Evolutionary conservation across 1,140 invertebrate genomes (phyloP), one percentile per base, ranked within the genome.

Genomic region (Charaxes varanes): DNA sequence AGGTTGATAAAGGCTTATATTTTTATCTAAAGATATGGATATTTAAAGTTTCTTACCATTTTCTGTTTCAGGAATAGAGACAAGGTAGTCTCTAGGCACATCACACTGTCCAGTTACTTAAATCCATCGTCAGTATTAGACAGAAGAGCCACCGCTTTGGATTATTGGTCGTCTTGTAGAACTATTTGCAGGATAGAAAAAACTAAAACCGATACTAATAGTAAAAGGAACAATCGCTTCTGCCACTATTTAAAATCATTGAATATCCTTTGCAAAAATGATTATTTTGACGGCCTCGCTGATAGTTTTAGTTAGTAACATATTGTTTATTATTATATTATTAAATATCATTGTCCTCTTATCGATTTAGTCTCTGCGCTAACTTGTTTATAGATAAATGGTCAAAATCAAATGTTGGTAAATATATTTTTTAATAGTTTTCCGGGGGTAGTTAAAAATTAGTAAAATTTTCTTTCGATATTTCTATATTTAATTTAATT

Each of bases 181-280:
- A 63, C 67, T 21, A 87, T 90, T 22, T 87, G 87, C 37, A 82
- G 87, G 30, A 67, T 83, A 17, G 89, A 90, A 53, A 84, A 80
- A 44, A 50, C 56, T 6, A 85, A 88, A 49, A 80, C 84, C 3
- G 68, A 77, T 22, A 68, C 43, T 12, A 85, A 73, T 54, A 57
- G 44, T 11, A 88, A 73, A 63, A 80, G 85, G 63, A 87, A 85
- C 53, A 89, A 81, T 70, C 72, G 88, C 24, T 90, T 89, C 63
- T 88, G 87, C 73, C 87, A 89, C 61, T 90, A 90, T 67, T 69
- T 90, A 3, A 81, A 71, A 33, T 76, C 77, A 15, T 23, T 78
- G 13, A 81, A 69, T 60, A 33, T 80, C 27, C 41, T 67, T 10
- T 68, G 65, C 42, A 85, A 68, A 60, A 81, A 68, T 64, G 71